Conservation (phyloP, 2,797 vertebrate species). For the Chaetophractus vellerosus region DNA sequence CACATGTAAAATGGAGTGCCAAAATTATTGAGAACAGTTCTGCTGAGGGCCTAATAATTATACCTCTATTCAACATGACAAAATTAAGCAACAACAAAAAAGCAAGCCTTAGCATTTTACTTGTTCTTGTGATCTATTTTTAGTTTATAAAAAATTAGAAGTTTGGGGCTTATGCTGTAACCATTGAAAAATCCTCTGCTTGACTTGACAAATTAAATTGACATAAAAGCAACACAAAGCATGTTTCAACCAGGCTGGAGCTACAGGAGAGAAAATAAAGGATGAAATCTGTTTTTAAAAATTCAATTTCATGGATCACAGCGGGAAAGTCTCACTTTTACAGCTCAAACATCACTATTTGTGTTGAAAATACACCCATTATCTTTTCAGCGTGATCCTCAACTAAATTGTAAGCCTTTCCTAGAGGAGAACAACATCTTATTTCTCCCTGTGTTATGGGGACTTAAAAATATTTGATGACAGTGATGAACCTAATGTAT, state of each 20-base stretch:
- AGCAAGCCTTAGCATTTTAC: neutral
- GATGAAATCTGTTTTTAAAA: neutral
- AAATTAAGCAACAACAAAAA: neutral
- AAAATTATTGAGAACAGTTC: conserved; percentile 20
- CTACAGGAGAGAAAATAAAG: neutral
- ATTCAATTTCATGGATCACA: neutral
- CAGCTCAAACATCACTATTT: neutral
- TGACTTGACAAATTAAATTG: conserved; percentile 13
- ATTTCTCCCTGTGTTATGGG: neutral
- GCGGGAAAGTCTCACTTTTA: neutral
- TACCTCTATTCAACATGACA: neutral
- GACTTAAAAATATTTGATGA: neutral
- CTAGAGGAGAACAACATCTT: neutral
- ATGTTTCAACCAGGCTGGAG: neutral
- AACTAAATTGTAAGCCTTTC: neutral
- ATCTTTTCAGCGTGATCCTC: neutral
- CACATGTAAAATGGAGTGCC: neutral
- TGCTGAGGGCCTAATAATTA: neutral
- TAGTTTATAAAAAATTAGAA: conserved; percentile 62
- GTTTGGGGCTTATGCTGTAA: neutral
- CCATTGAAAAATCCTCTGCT: conserved; percentile 7
- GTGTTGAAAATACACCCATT: neutral
- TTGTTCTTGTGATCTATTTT: conserved; percentile 47
- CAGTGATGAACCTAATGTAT: neutral
- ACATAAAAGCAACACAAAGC: neutral